Percentiles rank a stretch among this genome's conserved stretches.
Conservation (phyloP, 2,888 invertebrate genomes). For the Chloromyia formosa region DNA sequence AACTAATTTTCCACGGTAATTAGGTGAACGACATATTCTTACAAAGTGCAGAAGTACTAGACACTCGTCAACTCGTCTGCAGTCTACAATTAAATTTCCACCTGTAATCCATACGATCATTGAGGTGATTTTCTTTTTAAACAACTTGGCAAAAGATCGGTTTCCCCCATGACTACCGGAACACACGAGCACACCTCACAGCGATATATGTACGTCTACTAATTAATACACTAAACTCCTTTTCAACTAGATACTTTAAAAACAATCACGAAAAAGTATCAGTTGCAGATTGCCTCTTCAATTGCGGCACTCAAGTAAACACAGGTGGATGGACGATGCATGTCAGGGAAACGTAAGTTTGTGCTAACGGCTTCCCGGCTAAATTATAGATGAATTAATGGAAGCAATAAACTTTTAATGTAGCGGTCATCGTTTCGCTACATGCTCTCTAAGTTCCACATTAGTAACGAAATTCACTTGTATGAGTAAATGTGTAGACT, state of each 20-base stretch:
- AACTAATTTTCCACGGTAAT: too few species aligned
- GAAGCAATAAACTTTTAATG: constrained; percentile 27
- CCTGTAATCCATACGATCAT: too few species aligned
- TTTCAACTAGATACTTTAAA: neutral
- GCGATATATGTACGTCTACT: neutral
- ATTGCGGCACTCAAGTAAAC: constrained; percentile 12
- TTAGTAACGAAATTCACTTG: constrained; percentile 5
- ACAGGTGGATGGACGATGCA: constrained; percentile 22
- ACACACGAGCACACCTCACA: too few species aligned
- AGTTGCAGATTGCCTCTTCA: constrained; percentile 25
- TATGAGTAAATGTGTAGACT: neutral
- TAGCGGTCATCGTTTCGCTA: constrained; percentile 40
- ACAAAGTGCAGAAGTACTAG: too few species aligned
- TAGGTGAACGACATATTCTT: too few species aligned
- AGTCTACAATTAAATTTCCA: too few species aligned
- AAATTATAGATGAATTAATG: constrained; percentile 40
- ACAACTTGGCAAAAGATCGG: too few species aligned
- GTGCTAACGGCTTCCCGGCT: constrained; percentile 19
- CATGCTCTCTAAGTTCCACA: constrained; percentile 19
- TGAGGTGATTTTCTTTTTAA: too few species aligned
- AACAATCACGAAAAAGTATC: constrained; percentile 36
- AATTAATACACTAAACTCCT: neutral
- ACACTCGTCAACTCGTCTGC: too few species aligned
- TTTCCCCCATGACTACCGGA: too few species aligned
- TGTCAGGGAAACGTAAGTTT: neutral